Evolutionary conservation across 2,113 vertebrate genomes (phyloP), one percentile per base, ranked within the genome.

Genomic region (Aegotheles bennettii): DNA sequence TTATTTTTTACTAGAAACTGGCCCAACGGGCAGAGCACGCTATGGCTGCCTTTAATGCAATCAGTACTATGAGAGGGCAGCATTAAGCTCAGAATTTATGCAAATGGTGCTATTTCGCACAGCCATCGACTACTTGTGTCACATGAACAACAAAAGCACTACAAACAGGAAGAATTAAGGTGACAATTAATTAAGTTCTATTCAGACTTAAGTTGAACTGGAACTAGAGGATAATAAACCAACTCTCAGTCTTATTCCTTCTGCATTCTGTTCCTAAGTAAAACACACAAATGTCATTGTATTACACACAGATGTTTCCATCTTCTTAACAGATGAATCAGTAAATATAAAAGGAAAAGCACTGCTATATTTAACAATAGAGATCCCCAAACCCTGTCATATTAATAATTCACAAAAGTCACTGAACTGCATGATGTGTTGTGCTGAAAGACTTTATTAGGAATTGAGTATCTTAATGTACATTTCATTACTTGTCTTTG

Each of bases 381-480:
- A 84, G 81, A 87, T 77, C 31, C n/a, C 77, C 93, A 86, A 83
- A 3, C 48, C 3, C 47, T 77, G 48, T 60, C 74, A 69, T 38
- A 95, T 78, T 76, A 94, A 79, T 87, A 93, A 97, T 87, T 95
- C 75, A 95, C 45, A 81, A 6, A 96, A 93, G 79, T 68, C 86
- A 92, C 60, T 92, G 92, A 94, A 96, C 82, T 87, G 51, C 36
- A 61, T 59, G 60, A 59, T 4, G 5, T 56, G 20, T 74, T 35
- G 4, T 53, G 65, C 68, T 87, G 78, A 84, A 71, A 63, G 26
- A 57, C 71, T 94, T 90, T 89, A 73, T 82, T 40, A 65, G 38
- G 26, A 94, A 82, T 11, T 45, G 2, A 69, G 38, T 50, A 18
- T 87, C 73, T 65, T 57, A 57, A 82, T 21, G 35, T 64, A 60